Evolutionary conservation across 1,140 invertebrate species (phyloP), one percentile per base, ranked within the genome.

Genomic region (Hylaeus volcanicus): DNA sequence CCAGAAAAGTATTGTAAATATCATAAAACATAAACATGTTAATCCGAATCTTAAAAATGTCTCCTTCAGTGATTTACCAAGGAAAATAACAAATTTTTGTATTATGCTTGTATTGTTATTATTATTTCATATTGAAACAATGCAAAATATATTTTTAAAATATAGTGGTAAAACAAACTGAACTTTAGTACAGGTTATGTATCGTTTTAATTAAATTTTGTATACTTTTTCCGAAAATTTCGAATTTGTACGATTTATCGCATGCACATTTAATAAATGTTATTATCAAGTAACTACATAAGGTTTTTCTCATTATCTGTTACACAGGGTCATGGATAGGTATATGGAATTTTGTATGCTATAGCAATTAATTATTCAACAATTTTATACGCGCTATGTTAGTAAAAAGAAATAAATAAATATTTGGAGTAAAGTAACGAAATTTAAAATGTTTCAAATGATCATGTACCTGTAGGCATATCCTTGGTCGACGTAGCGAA

Each of bases 1-100:
- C 48, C 73, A 75, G 37, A 15, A 51, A 69, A 69, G 48, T 68
- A 75, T 84, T 81, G 58, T 75, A 76, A 84, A 73, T 73, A 81
- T 79, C 51, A 71, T 74, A 2, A 74, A 66, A 12, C 55, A 63
- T 71, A 55, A 8, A 63, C 6, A n/a, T 76, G 12, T 72, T 15
- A 60, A 72, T 65, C 41, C 8, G 51, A 9, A 51, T 14, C 37
- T 55, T 48, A n/a, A 56, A 51, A 26, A 41, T 41, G 55, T 26
- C 74, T 74, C 4, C n/a, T 65, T 58, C 14, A 48, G 4, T 66
- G 1, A 39, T 48, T 56, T 56, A n/a, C 15, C 48, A 15, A 45
- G 15, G 5, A 26, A n/a, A 68, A 39, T 6, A 41, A 39, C 11
- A 74, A 37, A 45, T 56, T 15, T 48, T 79, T 64, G 51, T 73